Conservation (phyloP, 2,113 vertebrate species). For the Leucopternis melanops region DNA sequence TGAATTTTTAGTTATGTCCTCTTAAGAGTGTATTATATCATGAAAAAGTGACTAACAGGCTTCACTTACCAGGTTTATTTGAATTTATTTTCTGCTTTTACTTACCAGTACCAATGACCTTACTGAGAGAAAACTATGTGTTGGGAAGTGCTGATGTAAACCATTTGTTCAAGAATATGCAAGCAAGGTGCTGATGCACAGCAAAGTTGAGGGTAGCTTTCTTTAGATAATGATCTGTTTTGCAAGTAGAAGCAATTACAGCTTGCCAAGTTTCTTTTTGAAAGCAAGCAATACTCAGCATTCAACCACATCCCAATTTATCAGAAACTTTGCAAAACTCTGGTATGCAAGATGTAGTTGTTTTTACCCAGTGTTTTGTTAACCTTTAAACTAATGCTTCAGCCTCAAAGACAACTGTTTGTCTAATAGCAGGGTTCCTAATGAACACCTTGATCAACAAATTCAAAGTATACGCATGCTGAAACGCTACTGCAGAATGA, state of each 20-base stretch:
- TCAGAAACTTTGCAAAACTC: background rate
- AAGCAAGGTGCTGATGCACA: background rate
- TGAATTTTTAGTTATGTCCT: background rate
- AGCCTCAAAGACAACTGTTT: background rate
- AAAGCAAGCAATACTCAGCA: background rate
- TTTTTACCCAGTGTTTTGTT: background rate
- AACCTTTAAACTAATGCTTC: background rate
- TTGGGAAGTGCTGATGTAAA: constrained; percentile 15
- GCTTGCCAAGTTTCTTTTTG: background rate
- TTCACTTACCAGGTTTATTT: background rate
- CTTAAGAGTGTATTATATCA: background rate
- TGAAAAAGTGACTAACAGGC: background rate
- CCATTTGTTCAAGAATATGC: background rate
- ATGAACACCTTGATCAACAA: background rate
- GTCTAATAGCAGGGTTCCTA: background rate
- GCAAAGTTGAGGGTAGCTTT: background rate
- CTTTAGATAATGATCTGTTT: background rate
- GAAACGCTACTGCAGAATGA: background rate
- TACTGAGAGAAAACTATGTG: background rate
- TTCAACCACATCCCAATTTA: background rate
- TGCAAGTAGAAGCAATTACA: background rate
- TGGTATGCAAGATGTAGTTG: background rate
- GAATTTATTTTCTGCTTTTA: background rate
- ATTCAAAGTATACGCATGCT: background rate
- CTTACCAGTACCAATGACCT: background rate